These are phyloP conservation scores for Meles meles DNA, from an alignment of 2,113 vertebrate species.

Conservation along the genomic window DNA sequence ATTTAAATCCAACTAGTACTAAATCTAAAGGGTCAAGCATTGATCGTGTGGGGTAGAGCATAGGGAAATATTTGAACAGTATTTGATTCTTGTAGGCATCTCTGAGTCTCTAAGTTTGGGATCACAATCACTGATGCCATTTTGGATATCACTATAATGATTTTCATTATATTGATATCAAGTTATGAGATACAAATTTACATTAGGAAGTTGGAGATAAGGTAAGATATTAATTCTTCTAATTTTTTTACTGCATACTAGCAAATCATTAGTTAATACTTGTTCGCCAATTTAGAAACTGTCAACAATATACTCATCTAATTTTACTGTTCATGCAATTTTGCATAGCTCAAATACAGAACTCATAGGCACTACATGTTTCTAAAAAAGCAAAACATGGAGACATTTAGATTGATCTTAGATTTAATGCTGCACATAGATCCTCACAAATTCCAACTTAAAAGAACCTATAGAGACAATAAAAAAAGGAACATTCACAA, in stretches of 20 bases:
- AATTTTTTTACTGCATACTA: not conserved
- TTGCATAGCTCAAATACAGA: not conserved
- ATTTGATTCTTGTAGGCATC: not conserved
- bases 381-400: not conserved
- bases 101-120: not conserved
- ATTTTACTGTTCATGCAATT: not conserved
- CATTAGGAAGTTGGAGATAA: not conserved
- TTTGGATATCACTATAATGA: not conserved
- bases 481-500: not conserved
- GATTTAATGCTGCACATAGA: not conserved
- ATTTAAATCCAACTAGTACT: not conserved
- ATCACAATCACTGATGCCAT: not conserved
- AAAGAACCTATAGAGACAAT: not conserved
- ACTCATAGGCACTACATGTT: not conserved
- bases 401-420: not conserved
- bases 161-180: not conserved
- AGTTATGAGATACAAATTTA: conserved; percentile 19
- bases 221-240: not conserved
- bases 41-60: not conserved
- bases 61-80: not conserved
- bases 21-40: not conserved
- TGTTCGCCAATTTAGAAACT: not conserved
- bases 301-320: not conserved
- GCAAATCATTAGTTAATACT: not conserved
- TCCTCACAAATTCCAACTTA: not conserved